Conservation (phyloP, 2,888 invertebrate genomes). For the Dynastes tityus region DNA sequence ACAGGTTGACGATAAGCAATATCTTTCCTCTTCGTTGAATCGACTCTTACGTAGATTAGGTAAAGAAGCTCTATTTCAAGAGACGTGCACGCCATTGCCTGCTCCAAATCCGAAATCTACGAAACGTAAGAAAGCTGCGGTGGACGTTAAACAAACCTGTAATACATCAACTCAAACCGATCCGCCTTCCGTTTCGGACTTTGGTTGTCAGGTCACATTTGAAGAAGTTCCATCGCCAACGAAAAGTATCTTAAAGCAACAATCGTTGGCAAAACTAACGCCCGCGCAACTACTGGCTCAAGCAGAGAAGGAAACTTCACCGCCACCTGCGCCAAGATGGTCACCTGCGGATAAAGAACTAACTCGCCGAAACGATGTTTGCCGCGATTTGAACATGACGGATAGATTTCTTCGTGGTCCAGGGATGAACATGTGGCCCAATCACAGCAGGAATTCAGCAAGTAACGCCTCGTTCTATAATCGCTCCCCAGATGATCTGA, state of each 20-base stretch:
- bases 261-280: slow-evolving; percentile 67
- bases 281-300: slow-evolving; percentile 67
- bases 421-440: slow-evolving; percentile 13
- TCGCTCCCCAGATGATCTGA: slow-evolving; percentile 1
- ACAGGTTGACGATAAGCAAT: slow-evolving; percentile 52
- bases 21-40: slow-evolving; percentile 52
- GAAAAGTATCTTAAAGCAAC: slow-evolving; percentile 60
- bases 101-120: slow-evolving; percentile 21
- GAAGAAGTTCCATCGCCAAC: slow-evolving; percentile 62
- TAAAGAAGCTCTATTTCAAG: slow-evolving; percentile 41
- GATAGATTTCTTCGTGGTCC: slow-evolving; percentile 12
- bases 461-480: not conserved
- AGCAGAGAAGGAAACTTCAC: slow-evolving; percentile 33
- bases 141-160: slow-evolving; percentile 48
- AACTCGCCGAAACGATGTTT: not conserved
- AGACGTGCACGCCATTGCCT: slow-evolving; percentile 22
- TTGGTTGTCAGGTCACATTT: slow-evolving; percentile 66
- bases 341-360: not conserved
- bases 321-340: slow-evolving; percentile 44
- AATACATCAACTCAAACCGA: slow-evolving; percentile 54
- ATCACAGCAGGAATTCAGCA: slow-evolving; percentile 5
- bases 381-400: slow-evolving; percentile 19
- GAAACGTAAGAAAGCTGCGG: slow-evolving; percentile 2
- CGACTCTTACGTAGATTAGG: slow-evolving; percentile 54
- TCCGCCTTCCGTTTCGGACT: slow-evolving; percentile 56